Percentiles rank a stretch among this genome's conserved stretches.
These are phyloP conservation scores for Steinernema carpocapsae DNA, from an alignment of 2,888 invertebrate species.

Conservation along the genomic window DNA sequence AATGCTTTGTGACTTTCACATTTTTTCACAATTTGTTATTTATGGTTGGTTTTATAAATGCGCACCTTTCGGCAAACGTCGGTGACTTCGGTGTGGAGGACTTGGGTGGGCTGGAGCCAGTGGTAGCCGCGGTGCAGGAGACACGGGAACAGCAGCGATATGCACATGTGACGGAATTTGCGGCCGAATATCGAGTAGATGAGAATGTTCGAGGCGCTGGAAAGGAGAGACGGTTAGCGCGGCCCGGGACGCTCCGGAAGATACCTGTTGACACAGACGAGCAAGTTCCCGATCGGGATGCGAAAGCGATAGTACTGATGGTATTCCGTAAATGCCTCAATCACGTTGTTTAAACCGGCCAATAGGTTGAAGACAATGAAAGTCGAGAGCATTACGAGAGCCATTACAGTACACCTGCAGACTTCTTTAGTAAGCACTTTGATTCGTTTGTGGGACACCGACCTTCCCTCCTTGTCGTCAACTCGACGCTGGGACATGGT, in stretches of 20 bases:
- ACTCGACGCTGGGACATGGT: conserved; percentile 47
- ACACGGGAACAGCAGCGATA: conserved; percentile 60
- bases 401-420: conserved; percentile 65
- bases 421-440: too few relatives aligned
- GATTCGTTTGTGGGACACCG: conserved; percentile 19
- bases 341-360: conserved; percentile 58
- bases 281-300: conserved; percentile 62
- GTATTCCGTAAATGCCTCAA: conserved; percentile 55
- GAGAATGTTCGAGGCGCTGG: conserved; percentile 66
- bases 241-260: not conserved
- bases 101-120: conserved; percentile 41
- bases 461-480: conserved; percentile 60
- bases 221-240: conserved; percentile 31
- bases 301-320: conserved; percentile 48
- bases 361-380: conserved; percentile 60
- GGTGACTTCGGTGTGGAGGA: conserved; percentile 40
- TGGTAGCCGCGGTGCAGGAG: conserved; percentile 38
- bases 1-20: not conserved
- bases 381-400: conserved; percentile 60
- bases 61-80: conserved; percentile 39
- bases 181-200: conserved; percentile 67
- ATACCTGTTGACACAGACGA: conserved; percentile 66
- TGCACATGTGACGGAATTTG: conserved; percentile 62
- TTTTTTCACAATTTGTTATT: not conserved
- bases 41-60: not conserved